Evolutionary conservation across 37 sponge, comb jelly and placozoan genomes (phyloP).

Genomic region (Geodia barretti): DNA sequence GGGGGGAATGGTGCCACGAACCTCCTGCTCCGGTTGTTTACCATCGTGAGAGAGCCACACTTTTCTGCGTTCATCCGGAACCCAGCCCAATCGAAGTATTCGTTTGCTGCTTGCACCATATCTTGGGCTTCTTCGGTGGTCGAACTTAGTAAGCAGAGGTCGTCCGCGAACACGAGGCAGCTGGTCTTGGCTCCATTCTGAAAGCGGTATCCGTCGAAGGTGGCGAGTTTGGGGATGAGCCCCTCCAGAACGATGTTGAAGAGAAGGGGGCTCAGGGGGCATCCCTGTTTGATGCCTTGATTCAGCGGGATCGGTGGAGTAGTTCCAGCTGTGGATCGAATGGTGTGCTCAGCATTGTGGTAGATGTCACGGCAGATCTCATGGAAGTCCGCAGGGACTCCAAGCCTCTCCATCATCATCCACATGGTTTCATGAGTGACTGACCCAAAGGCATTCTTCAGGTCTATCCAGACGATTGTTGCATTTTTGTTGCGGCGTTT

Average conservation of each 20-base stretch:
- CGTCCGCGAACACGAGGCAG: conserved; percentile 6
- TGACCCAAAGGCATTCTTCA: conserved; percentile 37
- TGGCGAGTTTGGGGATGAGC: conserved; percentile 7
- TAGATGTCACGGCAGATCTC: conserved; percentile 34
- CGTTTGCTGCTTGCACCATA: not conserved
- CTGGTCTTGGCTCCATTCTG: not conserved
- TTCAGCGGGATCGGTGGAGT: conserved; percentile 15
- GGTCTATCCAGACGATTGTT: conserved; percentile 42
- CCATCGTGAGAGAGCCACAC: conserved; percentile 23
- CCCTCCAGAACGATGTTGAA: conserved; percentile 31
- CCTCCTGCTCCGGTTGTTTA: not conserved
- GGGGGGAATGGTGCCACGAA: conserved; percentile 11
- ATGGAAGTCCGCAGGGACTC: not conserved
- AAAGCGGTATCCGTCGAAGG: not conserved
- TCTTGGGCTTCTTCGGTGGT: not conserved
- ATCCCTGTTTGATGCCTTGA: conserved; percentile 20
- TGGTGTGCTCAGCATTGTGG: not conserved
- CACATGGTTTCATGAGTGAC: conserved; percentile 24
- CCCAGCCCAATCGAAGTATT: not conserved
- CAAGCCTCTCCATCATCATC: conserved; percentile 12
- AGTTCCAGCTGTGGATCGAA: not conserved
- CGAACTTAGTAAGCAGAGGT: not conserved
- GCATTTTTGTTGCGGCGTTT: conserved; percentile 23
- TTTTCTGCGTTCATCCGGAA: conserved; percentile 17
- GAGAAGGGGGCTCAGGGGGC: conserved; percentile 29